A percentile compares a stretch with the other conserved stretches of the same genome.
Conservation (phyloP, 2,797 vertebrate species). For the Pterois miles region DNA sequence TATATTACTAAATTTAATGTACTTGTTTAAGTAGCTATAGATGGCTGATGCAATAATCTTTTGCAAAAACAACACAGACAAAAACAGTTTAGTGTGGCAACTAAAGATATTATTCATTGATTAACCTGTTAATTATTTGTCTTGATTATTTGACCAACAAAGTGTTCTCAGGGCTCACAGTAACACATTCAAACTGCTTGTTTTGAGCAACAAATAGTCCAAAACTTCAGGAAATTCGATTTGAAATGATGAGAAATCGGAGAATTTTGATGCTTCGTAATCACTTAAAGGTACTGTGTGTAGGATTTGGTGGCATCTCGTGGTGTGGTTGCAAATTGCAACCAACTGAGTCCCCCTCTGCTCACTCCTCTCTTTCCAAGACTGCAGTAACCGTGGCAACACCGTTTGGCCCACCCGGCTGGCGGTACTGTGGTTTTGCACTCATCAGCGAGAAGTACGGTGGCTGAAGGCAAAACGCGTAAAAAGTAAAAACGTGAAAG, state of each 20-base stretch:
- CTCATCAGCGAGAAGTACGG: too few species aligned
- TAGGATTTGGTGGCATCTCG: too few species aligned
- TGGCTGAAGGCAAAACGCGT: too few species aligned
- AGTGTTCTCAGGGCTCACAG: background rate
- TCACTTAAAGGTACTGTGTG: background rate
- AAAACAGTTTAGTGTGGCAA: background rate
- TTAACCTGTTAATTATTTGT: background rate
- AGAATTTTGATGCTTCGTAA: background rate
- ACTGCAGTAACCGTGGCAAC: too few species aligned
- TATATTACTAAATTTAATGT: background rate
- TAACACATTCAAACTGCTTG: background rate
- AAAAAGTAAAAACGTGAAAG: too few species aligned
- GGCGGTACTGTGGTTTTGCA: too few species aligned
- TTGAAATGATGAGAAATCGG: background rate
- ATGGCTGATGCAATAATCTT: background rate
- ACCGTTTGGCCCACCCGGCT: too few species aligned
- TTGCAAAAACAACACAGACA: background rate
- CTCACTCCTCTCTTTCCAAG: too few species aligned
- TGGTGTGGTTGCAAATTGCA: too few species aligned
- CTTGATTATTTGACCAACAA: background rate
- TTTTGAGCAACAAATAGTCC: background rate
- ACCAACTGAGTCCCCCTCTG: too few species aligned
- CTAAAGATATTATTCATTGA: background rate
- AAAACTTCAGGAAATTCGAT: background rate
- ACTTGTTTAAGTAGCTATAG: background rate